phyloP scores from a whole-genome alignment of 2,888 invertebrate species.

The Phrixothrix hirtus region DNA sequence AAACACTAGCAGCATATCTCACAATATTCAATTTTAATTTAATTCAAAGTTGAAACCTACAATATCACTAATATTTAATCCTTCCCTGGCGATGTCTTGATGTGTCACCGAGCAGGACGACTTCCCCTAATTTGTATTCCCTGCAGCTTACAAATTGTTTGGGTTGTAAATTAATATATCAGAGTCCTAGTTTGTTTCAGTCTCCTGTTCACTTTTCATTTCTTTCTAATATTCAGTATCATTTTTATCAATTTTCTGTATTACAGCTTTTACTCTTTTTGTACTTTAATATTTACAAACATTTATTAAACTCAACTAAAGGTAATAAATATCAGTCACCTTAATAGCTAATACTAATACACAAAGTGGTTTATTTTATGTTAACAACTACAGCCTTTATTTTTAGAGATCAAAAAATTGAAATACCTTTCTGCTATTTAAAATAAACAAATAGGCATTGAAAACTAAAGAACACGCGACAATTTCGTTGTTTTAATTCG shows the following conservation, averaged over 20 bases:
- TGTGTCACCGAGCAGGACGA: constrained; percentile 45
- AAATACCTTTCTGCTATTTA: too few relatives aligned
- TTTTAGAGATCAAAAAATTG: too few relatives aligned
- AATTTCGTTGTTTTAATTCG: too few relatives aligned
- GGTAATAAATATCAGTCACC: too few relatives aligned
- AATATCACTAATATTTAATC: constrained; percentile 48
- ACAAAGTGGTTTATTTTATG: too few relatives aligned
- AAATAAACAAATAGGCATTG: too few relatives aligned
- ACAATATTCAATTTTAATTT: constrained; percentile 52
- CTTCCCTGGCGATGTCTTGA: constrained; percentile 47
- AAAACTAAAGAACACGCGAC: too few relatives aligned
- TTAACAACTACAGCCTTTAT: too few relatives aligned
- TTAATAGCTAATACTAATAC: too few relatives aligned
- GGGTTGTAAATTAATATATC: constrained; percentile 52
- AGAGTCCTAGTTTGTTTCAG: constrained; percentile 44
- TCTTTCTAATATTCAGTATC: too few relatives aligned
- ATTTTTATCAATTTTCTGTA: constrained; percentile 1
- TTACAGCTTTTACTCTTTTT: not conserved
- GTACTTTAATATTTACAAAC: too few relatives aligned
- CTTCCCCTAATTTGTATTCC: constrained; percentile 43
- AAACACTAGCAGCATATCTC: constrained; percentile 50
- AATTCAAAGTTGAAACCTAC: constrained; percentile 50
- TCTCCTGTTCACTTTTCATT: constrained; percentile 12
- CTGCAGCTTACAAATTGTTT: constrained; percentile 52
- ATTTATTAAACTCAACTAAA: too few relatives aligned